Conservation (phyloP, 1,140 invertebrate species). For the Monochamus saltuarius region DNA sequence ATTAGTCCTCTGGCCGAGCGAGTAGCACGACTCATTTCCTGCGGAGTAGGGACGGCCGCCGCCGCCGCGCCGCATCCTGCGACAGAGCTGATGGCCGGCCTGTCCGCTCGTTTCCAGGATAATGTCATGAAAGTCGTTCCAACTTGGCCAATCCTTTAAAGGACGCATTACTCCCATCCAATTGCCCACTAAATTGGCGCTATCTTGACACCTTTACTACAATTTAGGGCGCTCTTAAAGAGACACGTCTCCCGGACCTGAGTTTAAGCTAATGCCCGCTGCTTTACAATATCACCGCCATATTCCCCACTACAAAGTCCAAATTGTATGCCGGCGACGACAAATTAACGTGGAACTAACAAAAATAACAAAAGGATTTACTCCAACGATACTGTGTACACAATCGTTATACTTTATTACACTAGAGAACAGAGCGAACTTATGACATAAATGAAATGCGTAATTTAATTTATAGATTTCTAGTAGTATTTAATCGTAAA, state of each 20-base stretch:
- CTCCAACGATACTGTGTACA: no score
- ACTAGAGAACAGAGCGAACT: no score
- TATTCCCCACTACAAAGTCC: background rate
- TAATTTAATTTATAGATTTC: no score
- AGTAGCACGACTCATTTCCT: conserved; percentile 18
- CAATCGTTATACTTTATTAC: no score
- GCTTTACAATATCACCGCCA: conserved; percentile 17
- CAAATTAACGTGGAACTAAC: no score
- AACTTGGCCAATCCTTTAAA: conserved; percentile 51
- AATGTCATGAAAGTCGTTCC: conserved; percentile 46
- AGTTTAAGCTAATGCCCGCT: conserved; percentile 21
- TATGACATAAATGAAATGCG: no score
- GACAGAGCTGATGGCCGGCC: conserved; percentile 32
- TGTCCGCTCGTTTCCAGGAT: conserved; percentile 48
- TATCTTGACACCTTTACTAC: conserved; percentile 52
- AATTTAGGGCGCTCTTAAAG: conserved; percentile 37
- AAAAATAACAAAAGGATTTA: no score
- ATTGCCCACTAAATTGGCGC: conserved; percentile 52
- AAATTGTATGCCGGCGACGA: no score
- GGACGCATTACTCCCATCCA: conserved; percentile 51
- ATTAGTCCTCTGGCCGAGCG: conserved; percentile 29
- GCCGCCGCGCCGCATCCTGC: conserved; percentile 12
- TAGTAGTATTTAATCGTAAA: no score
- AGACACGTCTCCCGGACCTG: conserved; percentile 22
- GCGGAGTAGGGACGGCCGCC: conserved; percentile 22